These are phyloP conservation scores for Drosophila erecta DNA, from an alignment of 1,140 invertebrate genomes.

Conservation along the genomic window DNA sequence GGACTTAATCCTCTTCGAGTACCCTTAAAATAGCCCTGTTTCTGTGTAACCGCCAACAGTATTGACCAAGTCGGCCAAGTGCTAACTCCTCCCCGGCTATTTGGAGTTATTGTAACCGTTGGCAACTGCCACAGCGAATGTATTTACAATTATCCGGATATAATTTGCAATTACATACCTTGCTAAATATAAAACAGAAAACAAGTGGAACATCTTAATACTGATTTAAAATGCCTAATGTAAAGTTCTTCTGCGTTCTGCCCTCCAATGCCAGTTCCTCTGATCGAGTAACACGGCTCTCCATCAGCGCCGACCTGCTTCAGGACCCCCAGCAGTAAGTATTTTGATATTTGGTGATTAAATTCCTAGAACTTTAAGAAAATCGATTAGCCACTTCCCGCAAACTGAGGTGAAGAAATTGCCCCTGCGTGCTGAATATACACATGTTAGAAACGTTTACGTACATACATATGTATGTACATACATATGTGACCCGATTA, in stretches of 20 bases:
- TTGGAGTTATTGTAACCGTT: constrained; percentile 50
- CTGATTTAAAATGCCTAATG: constrained; percentile 50
- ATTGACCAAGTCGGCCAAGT: constrained; percentile 39
- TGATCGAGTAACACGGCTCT: constrained; percentile 41
- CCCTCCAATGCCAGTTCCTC: constrained; percentile 39
- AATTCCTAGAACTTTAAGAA: constrained; percentile 17
- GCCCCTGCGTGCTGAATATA: constrained; percentile 47
- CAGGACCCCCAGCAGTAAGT: constrained; percentile 59
- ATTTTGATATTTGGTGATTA: background rate
- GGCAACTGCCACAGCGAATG: constrained; percentile 40
- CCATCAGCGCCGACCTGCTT: constrained; percentile 36
- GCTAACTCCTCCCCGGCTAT: constrained; percentile 33
- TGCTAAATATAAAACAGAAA: constrained; percentile 28
- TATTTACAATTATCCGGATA: constrained; percentile 13
- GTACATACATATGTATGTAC: background rate
- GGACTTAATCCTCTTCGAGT: constrained; percentile 16
- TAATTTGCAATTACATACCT: constrained; percentile 39
- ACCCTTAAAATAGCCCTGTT: constrained; percentile 29
- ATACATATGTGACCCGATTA: constrained; percentile 21
- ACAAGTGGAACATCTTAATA: background rate
- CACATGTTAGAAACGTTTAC: constrained; percentile 2
- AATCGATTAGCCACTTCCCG: constrained; percentile 45
- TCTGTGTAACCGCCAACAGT: constrained; percentile 39
- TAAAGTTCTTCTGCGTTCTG: constrained; percentile 48
- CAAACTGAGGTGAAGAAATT: constrained; percentile 9